These are phyloP conservation scores for Baccha elongata DNA, from an alignment of 2,888 invertebrate species.

Conservation along the genomic window DNA sequence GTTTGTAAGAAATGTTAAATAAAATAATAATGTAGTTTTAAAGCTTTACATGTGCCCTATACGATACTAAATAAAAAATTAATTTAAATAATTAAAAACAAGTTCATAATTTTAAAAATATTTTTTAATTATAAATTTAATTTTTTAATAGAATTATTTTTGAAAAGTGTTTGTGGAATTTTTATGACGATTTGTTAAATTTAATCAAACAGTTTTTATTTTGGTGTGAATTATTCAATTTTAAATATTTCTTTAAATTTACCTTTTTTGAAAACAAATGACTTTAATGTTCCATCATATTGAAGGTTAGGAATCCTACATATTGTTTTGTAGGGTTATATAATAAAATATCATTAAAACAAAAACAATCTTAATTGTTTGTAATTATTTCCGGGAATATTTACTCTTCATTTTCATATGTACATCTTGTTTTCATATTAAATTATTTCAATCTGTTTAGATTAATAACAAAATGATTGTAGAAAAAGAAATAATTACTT, in stretches of 20 bases:
- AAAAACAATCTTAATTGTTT: no score
- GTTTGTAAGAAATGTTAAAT: slow-evolving; percentile 23
- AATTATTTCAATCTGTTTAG: no score
- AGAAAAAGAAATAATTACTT: no score
- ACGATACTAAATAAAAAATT: slow-evolving; percentile 49
- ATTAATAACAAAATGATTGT: no score
- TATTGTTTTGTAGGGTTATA: no score
- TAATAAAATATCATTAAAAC: no score
- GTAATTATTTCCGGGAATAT: no score
- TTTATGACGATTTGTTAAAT: neutral
- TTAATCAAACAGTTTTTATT: slow-evolving; percentile 13
- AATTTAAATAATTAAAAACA: neutral
- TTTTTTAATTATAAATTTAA: neutral
- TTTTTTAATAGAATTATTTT: neutral
- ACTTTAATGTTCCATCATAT: no score
- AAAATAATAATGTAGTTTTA: slow-evolving; percentile 73
- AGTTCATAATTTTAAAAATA: slow-evolving; percentile 8
- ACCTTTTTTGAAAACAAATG: neutral
- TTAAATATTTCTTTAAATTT: neutral
- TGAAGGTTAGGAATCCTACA: no score
- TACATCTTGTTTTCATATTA: no score
- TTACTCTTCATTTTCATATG: no score
- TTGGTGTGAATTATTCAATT: neutral
- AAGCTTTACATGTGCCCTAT: slow-evolving; percentile 82
- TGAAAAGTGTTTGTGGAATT: slow-evolving; percentile 4